These are phyloP conservation scores for Heliconius sara DNA, from an alignment of 2,888 invertebrate genomes.

Conservation along the genomic window DNA sequence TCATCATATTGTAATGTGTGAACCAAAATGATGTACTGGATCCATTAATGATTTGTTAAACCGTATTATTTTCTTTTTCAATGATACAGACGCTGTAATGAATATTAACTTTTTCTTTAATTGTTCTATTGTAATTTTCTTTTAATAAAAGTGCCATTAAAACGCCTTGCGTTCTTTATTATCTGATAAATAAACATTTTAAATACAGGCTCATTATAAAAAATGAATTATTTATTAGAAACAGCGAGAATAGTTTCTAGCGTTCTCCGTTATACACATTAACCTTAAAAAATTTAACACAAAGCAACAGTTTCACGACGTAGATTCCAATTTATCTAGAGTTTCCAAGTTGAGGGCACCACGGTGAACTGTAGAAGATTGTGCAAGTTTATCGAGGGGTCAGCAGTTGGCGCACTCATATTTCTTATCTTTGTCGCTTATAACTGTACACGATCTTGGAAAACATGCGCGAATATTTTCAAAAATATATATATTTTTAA, in stretches of 20 bases:
- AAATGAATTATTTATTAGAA: not conserved
- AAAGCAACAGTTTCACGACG: constrained; percentile 33
- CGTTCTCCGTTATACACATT: not conserved
- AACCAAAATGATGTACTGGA: not conserved
- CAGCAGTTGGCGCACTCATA: constrained; percentile 56
- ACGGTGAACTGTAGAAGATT: constrained; percentile 66
- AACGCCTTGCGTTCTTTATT: not conserved
- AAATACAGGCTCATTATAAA: not conserved
- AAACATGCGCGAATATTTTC: constrained; percentile 15
- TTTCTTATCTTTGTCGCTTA: constrained; percentile 46
- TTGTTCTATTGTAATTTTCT: not conserved
- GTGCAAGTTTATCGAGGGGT: constrained; percentile 73
- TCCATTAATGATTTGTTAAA: not conserved
- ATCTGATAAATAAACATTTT: not conserved
- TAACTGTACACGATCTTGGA: constrained; percentile 36
- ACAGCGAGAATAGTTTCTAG: not conserved
- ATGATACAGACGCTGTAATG: not conserved
- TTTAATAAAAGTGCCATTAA: not conserved
- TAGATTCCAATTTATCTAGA: constrained; percentile 54
- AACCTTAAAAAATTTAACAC: not conserved
- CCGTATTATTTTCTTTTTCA: not conserved
- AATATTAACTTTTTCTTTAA: not conserved
- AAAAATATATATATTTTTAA: not conserved
- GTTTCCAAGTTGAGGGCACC: constrained; percentile 62
- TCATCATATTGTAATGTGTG: not conserved